Percentiles rank a stretch among this genome's conserved stretches.
Conservation (phyloP, 2,888 invertebrate species). For the Euplexia lucipara region DNA sequence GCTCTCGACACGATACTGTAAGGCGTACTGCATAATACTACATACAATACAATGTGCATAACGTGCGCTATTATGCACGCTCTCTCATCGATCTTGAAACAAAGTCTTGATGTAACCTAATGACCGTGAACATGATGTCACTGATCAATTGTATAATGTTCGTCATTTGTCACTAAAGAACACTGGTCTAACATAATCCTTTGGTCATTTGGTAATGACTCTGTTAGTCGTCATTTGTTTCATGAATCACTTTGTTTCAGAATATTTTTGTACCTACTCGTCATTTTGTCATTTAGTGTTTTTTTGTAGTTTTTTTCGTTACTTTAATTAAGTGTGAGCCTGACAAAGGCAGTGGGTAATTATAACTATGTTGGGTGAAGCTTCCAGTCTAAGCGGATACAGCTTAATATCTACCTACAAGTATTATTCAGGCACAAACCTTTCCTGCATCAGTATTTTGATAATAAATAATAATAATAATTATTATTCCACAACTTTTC, state of each 20-base stretch:
- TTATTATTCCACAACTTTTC: too few species aligned
- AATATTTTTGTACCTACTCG: neutral
- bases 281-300: conserved; percentile 14
- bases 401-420: neutral
- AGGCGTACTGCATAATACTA: neutral
- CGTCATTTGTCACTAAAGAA: conserved; percentile 25
- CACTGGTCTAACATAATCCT: conserved; percentile 25
- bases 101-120: conserved; percentile 13
- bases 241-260: conserved; percentile 36
- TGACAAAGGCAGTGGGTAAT: too few species aligned
- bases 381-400: too few species aligned
- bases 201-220: conserved; percentile 22
- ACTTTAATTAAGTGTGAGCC: too few species aligned
- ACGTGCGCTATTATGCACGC: too few species aligned
- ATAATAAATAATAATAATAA: too few species aligned
- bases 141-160: conserved; percentile 15
- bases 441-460: neutral
- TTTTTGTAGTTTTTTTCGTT: neutral
- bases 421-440: too few species aligned
- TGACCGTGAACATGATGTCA: conserved; percentile 28
- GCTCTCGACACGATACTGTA: too few species aligned
- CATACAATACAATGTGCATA: neutral
- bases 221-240: conserved; percentile 39
- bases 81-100: conserved; percentile 6
- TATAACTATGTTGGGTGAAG: too few species aligned